Base-by-base conservation (phyloP, 2,113 vertebrate species). In the Dicrurus megarhynchus region DNA sequence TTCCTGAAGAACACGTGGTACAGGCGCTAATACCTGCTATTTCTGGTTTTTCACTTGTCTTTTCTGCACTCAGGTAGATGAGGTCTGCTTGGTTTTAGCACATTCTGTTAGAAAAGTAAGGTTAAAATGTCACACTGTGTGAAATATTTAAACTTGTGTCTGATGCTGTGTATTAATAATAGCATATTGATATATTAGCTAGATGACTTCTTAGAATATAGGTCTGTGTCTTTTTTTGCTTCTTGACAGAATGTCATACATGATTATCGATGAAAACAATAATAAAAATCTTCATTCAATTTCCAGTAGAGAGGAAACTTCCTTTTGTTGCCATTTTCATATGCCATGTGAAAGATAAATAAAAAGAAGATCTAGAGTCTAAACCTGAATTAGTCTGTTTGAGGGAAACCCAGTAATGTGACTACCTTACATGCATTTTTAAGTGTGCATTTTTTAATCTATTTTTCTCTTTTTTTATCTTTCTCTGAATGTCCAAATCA, bases 351-450 rank as follows among this genome's bases (percentile, higher is more conserved):
- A 60, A 86, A 87, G 13, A 87, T 41, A 67, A 92, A 53, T 24
- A 21, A 37, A 74, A 92, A 75, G 4, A 92, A 75, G 4, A 27
- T 30, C 18, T 61, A 24, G 52, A 92, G 5, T 67, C 69, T 75
- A 75, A 79, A 68, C 11, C n/a, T 86, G 19, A 75, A 76, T 55
- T n/a, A 55, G 10, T 24, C 26, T 67, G 1, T 68, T 75, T 49
- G 57, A 83, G 17, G 52, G 30, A 91, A 77, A 50, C 7, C 5
- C 2, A 84, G 28, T 13, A 44, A 16, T 30, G 9, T 63, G 30
- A 50, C 47, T 63, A 27, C 18, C 9, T 90, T 42, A 7, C 0
- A 0, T 61, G 14, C 1, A 1, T 59, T 28, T 47, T 44, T 50
- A 37, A 35, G 7, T 20, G 26, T 16, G 13, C 16, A 20, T 16